phyloP scores from a whole-genome alignment of 2,888 invertebrate genomes.

The Hedychridium roseum region DNA sequence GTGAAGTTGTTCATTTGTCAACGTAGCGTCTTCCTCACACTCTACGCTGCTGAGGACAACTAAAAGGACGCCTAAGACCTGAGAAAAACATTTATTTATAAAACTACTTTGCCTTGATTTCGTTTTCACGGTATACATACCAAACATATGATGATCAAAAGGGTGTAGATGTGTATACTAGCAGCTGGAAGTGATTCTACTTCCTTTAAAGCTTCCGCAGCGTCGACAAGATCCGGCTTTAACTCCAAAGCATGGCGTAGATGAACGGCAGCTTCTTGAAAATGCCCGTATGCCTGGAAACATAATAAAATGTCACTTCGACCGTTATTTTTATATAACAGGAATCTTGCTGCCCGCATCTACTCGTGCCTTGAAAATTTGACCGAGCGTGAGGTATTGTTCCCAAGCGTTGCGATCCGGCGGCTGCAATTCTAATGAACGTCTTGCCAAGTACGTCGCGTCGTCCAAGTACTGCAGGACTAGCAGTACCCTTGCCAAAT shows the following conservation, averaged over 20 bases:
- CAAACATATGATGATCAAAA: conserved; percentile 87
- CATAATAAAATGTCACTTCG: neutral
- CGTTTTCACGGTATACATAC: conserved; percentile 65
- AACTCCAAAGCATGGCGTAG: conserved; percentile 83
- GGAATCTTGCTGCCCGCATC: too few relatives aligned
- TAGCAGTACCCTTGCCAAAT: conserved; percentile 84
- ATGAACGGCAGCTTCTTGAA: conserved; percentile 86
- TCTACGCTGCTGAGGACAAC: conserved; percentile 78
- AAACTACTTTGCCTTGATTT: neutral
- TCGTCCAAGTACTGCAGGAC: conserved; percentile 90
- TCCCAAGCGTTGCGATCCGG: conserved; percentile 89
- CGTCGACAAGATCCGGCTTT: conserved; percentile 86
- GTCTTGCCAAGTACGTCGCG: conserved; percentile 85
- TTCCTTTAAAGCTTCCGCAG: conserved; percentile 80
- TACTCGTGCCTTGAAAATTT: conserved; percentile 90
- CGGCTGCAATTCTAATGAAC: conserved; percentile 84
- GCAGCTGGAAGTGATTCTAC: conserved; percentile 83
- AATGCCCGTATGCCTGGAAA: conserved; percentile 79
- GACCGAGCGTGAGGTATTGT: conserved; percentile 90
- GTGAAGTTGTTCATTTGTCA: conserved; percentile 56
- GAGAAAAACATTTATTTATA: conserved; percentile 32
- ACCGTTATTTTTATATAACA: neutral
- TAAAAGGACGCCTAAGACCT: conserved; percentile 84
- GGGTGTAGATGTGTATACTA: conserved; percentile 84
- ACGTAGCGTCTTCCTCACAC: conserved; percentile 54